Base-by-base conservation (phyloP, 2,888 invertebrate species). In the Psylliodes chrysocephalus region DNA sequence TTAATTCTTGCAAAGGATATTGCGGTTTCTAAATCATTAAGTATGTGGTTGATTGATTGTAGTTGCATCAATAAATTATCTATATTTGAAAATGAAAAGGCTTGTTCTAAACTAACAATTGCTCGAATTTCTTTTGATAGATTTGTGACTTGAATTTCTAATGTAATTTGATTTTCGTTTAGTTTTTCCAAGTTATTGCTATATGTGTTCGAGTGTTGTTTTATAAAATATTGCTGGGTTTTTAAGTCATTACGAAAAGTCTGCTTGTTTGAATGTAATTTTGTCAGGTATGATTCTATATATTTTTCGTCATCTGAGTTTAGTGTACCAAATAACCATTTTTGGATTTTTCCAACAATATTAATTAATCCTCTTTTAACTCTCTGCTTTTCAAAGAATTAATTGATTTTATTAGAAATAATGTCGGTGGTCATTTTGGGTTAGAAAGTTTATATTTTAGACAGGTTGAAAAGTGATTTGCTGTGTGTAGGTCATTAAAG, bases 81-180 rank as follows among this genome's bases (percentile, higher is more conserved):
- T n/a, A n/a, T n/a, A 14, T 49, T 28, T 1, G 8, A 15, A 14
- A 17, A 28, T 30, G 1, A 30, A 10, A 30, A 49, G 14, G 15
- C 10, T 10, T 25, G 30, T 49, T 49, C 49, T 49, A 49, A 3
- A 2, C n/a, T 14, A 7, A 49, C 6, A 49, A 30, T 5, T 49
- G 49, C 6, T 12, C 10, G 33, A n/a, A 33, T 33, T 33, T 33
- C 33, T 33, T n/a, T n/a, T n/a, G n/a, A n/a, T n/a, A n/a, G n/a
- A n/a, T n/a, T n/a, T n/a, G n/a, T n/a, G n/a, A n/a, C n/a, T 33
- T 33, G 33, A 33, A 10, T 33, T 33, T 33, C 8, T 33, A 33
- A 33, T n/a, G n/a, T 52, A 25, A 60, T 33, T 44, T 60, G 60
- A 8, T 42, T 30, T 12, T 60, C 30, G 33, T 7, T 60, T 44